Percentiles rank a stretch among this genome's conserved stretches.
These are phyloP conservation scores for Calidris pugnax DNA, from an alignment of 2,113 vertebrate species.

Conservation along the genomic window DNA sequence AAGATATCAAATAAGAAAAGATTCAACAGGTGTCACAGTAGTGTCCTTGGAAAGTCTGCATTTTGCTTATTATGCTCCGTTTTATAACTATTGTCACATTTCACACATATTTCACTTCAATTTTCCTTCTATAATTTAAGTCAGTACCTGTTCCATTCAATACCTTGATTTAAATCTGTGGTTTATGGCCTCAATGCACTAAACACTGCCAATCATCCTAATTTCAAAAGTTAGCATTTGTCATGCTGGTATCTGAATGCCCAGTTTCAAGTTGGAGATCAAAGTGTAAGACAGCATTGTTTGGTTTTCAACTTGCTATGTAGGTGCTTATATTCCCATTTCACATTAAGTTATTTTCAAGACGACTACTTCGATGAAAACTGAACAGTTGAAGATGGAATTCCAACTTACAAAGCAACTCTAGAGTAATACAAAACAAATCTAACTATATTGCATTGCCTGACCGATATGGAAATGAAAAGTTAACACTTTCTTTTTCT, in stretches of 20 bases:
- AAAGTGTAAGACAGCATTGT: background rate
- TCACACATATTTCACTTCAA: background rate
- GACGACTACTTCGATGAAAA: background rate
- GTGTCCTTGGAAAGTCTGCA: background rate
- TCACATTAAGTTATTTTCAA: background rate
- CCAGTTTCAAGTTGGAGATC: background rate
- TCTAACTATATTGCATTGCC: background rate
- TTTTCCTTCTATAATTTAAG: background rate
- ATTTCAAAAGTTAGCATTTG: background rate
- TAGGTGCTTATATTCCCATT: background rate
- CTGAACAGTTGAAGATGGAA: background rate
- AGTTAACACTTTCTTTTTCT: background rate
- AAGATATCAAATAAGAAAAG: background rate
- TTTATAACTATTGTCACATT: background rate
- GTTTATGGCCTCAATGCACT: background rate
- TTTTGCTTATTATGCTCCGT: background rate
- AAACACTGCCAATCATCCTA: rapidly evolving
- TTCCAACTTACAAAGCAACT: background rate
- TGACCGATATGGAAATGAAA: background rate
- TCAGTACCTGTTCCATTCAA: background rate
- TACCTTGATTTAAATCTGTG: background rate
- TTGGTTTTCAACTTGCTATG: background rate
- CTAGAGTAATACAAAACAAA: background rate
- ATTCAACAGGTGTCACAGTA: background rate
- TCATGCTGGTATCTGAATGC: background rate